Conservation (phyloP, 1,140 invertebrate genomes). For the Achatina immaculata region DNA sequence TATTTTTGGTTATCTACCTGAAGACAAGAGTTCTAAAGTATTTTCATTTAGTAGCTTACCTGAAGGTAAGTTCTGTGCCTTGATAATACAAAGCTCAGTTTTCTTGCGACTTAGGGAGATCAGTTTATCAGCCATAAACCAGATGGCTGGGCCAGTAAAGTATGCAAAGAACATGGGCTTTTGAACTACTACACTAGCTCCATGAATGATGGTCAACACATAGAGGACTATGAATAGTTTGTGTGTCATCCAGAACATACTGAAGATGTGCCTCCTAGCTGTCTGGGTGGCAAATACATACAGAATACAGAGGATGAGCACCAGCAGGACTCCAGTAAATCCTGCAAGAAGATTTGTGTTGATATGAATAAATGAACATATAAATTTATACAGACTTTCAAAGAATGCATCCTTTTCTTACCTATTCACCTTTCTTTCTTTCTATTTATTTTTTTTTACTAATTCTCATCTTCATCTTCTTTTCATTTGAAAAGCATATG, state of each 20-base stretch:
- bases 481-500: too few relatives aligned
- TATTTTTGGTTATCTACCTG: too few relatives aligned
- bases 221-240: slow-evolving; percentile 93
- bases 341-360: slow-evolving; percentile 74
- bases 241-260: slow-evolving; percentile 93
- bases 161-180: slow-evolving; percentile 92
- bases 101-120: slow-evolving; percentile 79
- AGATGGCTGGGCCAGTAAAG: slow-evolving; percentile 91
- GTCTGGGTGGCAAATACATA: slow-evolving; percentile 97
- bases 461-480: too few relatives aligned
- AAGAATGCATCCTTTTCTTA: too few relatives aligned
- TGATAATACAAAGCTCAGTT: slow-evolving; percentile 92
- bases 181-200: slow-evolving; percentile 88
- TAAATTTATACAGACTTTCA: background rate
- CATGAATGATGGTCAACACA: slow-evolving; percentile 91
- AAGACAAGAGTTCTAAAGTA: too few relatives aligned
- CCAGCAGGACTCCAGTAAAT: slow-evolving; percentile 93
- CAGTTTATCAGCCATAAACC: slow-evolving; percentile 92
- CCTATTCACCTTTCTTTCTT: too few relatives aligned
- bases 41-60: too few relatives aligned
- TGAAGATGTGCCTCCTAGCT: slow-evolving; percentile 84
- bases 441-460: too few relatives aligned
- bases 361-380: background rate
- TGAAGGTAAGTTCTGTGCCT: slow-evolving; percentile 95
- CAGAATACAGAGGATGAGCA: slow-evolving; percentile 91